A percentile compares a stretch with the other conserved stretches of the same genome.
phyloP scores from a whole-genome alignment of 2,113 vertebrate species.

The Cettia cetti region DNA sequence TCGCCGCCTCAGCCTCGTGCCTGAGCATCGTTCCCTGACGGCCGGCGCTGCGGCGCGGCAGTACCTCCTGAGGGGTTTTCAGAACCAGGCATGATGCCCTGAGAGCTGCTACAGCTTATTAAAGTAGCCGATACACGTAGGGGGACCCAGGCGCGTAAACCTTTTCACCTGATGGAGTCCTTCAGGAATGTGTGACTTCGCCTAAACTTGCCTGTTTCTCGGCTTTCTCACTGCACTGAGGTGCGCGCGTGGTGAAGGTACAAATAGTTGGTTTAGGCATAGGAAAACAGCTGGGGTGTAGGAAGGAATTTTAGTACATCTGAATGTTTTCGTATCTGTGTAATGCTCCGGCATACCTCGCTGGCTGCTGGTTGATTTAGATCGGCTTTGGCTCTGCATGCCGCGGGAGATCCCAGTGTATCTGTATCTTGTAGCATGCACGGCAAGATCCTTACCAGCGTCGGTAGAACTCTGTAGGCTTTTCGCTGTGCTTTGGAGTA shows the following conservation, averaged over 20 bases:
- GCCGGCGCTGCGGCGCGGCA: fast-evolving
- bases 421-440: not conserved
- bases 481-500: not conserved
- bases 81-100: fast-evolving
- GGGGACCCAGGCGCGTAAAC: not conserved
- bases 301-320: not conserved
- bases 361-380: not conserved
- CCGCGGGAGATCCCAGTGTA: fast-evolving
- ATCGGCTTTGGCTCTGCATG: not conserved
- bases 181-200: not conserved
- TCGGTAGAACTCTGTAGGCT: not conserved
- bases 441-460: not conserved
- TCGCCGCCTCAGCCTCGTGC: not conserved
- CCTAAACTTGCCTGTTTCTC: not conserved
- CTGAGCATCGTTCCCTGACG: not conserved
- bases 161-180: too few relatives aligned
- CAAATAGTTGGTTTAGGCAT: not conserved
- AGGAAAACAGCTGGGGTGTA: not conserved
- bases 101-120: fast-evolving
- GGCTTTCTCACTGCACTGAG: not conserved
- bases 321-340: fast-evolving
- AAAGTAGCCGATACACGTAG: fast-evolving
- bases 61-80: fast-evolving
- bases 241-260: fast-evolving
- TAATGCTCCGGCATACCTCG: fast-evolving